Evolutionary conservation across 1,140 invertebrate species (phyloP).

Genomic region (Stenopsyche tienmushanensis): DNA sequence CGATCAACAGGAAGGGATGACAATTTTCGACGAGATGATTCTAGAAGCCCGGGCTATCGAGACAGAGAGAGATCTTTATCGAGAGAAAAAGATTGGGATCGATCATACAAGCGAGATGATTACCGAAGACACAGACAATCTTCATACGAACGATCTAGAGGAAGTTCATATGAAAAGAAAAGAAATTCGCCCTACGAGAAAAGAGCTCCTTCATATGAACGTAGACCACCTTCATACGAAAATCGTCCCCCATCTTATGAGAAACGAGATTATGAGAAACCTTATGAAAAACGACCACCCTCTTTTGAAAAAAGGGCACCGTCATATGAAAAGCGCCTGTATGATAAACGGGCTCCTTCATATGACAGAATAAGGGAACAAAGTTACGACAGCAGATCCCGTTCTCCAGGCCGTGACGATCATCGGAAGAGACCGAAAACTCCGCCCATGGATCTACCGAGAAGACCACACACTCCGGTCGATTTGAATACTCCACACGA

Average conservation of each 20-base stretch:
- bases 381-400: constrained; percentile 51
- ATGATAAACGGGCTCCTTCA: constrained; percentile 48
- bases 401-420: constrained; percentile 56
- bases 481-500: constrained; percentile 44
- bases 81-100: constrained; percentile 53
- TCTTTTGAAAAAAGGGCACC: constrained; percentile 52
- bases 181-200: constrained; percentile 44
- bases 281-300: constrained; percentile 50
- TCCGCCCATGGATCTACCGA: constrained; percentile 54
- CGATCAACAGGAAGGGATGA: constrained; percentile 54
- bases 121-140: constrained; percentile 51
- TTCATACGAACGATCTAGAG: constrained; percentile 52
- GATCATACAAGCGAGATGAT: constrained; percentile 56
- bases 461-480: constrained; percentile 47
- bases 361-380: constrained; percentile 50
- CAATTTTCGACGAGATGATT: constrained; percentile 47
- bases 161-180: constrained; percentile 49
- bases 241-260: constrained; percentile 53
- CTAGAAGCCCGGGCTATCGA: constrained; percentile 49
- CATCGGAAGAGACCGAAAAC: constrained; percentile 58
- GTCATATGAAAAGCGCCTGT: constrained; percentile 50
- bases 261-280: constrained; percentile 50
- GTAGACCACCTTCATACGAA: constrained; percentile 44
- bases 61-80: constrained; percentile 49
- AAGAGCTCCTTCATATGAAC: constrained; percentile 33